Evolutionary conservation across 2,888 invertebrate genomes (phyloP), one percentile per base, ranked within the genome.

Genomic region (Zaprionus obscuricornis): DNA sequence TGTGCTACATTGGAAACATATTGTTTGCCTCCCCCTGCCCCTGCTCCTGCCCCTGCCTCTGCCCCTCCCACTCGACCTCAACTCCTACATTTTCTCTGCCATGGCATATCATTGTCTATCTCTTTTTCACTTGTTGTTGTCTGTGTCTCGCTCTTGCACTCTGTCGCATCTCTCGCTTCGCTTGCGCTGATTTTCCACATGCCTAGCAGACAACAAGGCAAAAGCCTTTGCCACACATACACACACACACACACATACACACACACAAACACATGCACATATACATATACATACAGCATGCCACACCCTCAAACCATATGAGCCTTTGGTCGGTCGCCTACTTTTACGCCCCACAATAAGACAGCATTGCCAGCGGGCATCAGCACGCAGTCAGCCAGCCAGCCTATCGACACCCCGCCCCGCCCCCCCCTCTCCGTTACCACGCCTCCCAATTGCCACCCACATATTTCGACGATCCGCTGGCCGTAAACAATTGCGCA

Each of bases 1-100:
- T 79, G 79, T 74, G 83, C 83, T 74, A 83, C 79, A 83, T 78
- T 78, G 83, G 78, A 78, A 78, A 79, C 83, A 78, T 78, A 78
- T 78, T 78, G 78, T 76, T 66, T 62, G 68, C 29, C 27, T 11
- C 24, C 17, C 33, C 33, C 42, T 29, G 37, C 10, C 33, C n/a
- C 6, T 10, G 33, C 33, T 11, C 20, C 16, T 17, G 22, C 47
- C 11, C 2, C 49, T 11, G 10, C 11, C 42, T 20, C 7, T 22
- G 10, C 10, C 17, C 6, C 14, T 51, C 16, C 26, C 17, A 20
- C 39, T 36, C 33, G 18, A 17, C 16, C 18, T 20, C 13, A n/a
- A 10, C 36, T 7, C 29, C 2, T 17, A 11, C 3, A 14, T 16
- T 17, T 31, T 11, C 10, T 39, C 8, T 47, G 39, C 31, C 31